Conservation (phyloP, 2,797 vertebrate species). For the Champsocephalus esox region DNA sequence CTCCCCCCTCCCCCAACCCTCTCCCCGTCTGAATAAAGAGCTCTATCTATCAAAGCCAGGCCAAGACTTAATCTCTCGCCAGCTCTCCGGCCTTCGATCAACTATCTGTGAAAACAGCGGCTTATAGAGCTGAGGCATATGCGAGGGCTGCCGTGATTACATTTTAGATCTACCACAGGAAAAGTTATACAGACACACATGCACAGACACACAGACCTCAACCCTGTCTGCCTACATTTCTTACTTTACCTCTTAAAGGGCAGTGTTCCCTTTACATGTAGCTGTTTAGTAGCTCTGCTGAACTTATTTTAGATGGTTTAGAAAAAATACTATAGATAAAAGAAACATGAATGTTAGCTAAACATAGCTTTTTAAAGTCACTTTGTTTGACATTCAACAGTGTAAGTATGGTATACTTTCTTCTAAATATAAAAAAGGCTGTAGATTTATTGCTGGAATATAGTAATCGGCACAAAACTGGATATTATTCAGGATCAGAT, state of each 20-base stretch:
- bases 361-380: background rate
- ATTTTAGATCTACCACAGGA: slow-evolving; percentile 62
- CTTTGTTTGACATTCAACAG: background rate
- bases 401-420: background rate
- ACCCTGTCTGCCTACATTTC: slow-evolving; percentile 9
- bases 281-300: slow-evolving; percentile 8
- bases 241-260: slow-evolving; percentile 11
- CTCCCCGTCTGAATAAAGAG: slow-evolving; percentile 68
- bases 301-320: slow-evolving; percentile 4
- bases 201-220: slow-evolving; percentile 15
- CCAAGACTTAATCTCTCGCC: slow-evolving; percentile 63
- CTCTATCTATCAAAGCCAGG: slow-evolving; percentile 77
- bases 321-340: background rate
- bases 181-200: slow-evolving; percentile 21
- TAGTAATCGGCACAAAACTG: background rate
- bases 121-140: slow-evolving; percentile 62
- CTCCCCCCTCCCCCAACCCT: slow-evolving; percentile 11
- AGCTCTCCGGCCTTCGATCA: slow-evolving; percentile 65
- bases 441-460: background rate
- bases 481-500: background rate
- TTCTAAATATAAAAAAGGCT: background rate
- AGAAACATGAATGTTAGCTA: no score
- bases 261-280: slow-evolving; percentile 11
- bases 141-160: slow-evolving; percentile 56
- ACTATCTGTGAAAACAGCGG: slow-evolving; percentile 70